phyloP scores from a whole-genome alignment of 2,797 vertebrate genomes.

The Coregonus ussuriensis region DNA sequence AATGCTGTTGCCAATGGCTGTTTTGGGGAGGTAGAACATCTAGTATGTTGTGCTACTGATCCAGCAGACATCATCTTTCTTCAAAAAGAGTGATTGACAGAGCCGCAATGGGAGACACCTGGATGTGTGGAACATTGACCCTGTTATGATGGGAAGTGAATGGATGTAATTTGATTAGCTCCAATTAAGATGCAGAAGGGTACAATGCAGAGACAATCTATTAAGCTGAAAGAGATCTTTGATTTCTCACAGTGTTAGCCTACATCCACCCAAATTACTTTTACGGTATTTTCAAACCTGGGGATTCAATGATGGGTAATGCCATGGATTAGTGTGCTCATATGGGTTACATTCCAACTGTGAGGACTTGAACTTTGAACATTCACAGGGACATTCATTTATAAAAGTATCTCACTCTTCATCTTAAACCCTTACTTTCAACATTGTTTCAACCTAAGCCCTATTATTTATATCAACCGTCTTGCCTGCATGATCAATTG shows the following conservation, averaged over 20 bases:
- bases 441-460: not conserved
- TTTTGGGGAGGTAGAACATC: not conserved
- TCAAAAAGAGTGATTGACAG: too few species aligned
- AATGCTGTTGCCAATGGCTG: slow-evolving; percentile 9
- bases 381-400: not conserved
- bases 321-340: not conserved
- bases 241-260: not conserved
- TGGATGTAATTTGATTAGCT: slow-evolving; percentile 2
- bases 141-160: not conserved
- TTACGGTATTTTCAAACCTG: not conserved
- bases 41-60: not conserved
- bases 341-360: not conserved
- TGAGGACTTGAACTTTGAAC: not conserved
- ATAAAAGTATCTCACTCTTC: too few species aligned
- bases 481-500: not conserved
- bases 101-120: too few species aligned
- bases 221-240: not conserved
- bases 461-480: not conserved
- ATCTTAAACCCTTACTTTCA: not conserved
- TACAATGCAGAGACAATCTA: too few species aligned
- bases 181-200: not conserved
- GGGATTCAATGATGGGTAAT: not conserved
- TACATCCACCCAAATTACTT: not conserved
- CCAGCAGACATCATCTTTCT: not conserved
- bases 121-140: too few species aligned